These are phyloP conservation scores for Atherinosoma microstoma DNA, from an alignment of 2,797 vertebrate genomes.

Conservation along the genomic window DNA sequence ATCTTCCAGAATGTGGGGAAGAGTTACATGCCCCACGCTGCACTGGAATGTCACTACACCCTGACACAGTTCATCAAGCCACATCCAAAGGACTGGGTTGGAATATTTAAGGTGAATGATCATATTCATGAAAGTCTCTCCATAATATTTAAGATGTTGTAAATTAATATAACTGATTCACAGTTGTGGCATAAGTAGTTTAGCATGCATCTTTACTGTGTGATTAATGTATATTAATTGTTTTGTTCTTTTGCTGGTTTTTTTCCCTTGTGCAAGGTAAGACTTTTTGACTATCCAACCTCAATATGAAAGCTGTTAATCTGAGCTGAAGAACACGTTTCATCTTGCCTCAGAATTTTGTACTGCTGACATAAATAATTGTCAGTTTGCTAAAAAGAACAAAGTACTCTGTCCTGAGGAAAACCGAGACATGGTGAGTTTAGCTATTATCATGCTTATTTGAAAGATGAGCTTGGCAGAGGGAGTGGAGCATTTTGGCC, in stretches of 20 bases:
- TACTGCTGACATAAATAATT: background rate
- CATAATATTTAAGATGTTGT: background rate
- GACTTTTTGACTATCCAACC: background rate
- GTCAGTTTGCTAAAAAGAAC: conserved; percentile 3
- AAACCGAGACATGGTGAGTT: conserved; percentile 8
- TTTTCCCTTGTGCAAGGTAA: background rate
- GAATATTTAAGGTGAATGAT: conserved; percentile 95
- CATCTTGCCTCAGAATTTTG: background rate
- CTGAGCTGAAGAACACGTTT: background rate
- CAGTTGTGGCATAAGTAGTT: background rate
- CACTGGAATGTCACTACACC: conserved; percentile 96
- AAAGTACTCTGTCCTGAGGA: background rate
- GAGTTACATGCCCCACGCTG: conserved; percentile 96
- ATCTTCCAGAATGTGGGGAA: conserved; percentile 99
- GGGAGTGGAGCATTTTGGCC: conserved; percentile 39
- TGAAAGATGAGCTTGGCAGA: conserved; percentile 35
- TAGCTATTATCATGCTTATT: conserved; percentile 13
- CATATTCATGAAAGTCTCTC: background rate
- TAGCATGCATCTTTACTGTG: conserved; percentile 1
- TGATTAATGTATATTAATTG: background rate
- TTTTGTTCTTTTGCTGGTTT: background rate
- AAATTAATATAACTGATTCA: background rate
- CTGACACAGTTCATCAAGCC: conserved; percentile 96
- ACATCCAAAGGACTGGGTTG: conserved; percentile 97
- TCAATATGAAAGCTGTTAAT: background rate